Conservation (phyloP, 2,888 invertebrate genomes). For the Acleris cristana region DNA sequence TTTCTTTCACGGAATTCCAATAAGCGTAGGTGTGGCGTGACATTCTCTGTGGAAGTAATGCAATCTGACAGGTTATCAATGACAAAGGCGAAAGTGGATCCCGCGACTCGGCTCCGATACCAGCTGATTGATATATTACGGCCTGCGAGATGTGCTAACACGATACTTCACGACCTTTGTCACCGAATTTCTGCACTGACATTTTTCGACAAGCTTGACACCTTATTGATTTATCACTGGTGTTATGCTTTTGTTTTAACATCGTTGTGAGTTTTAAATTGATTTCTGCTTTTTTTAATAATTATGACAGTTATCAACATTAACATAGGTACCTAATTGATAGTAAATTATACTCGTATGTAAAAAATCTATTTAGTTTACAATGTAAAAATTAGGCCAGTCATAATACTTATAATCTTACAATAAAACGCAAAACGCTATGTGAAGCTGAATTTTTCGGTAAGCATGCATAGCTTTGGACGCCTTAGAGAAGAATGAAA, state of each 20-base stretch:
- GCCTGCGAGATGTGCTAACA: slow-evolving; percentile 33
- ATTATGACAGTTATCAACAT: not conserved
- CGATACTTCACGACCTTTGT: slow-evolving; percentile 28
- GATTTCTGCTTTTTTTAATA: not conserved
- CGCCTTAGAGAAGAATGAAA: no score
- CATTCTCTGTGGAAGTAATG: slow-evolving; percentile 44
- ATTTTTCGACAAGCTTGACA: slow-evolving; percentile 14
- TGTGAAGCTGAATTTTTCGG: no score
- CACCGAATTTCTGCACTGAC: slow-evolving; percentile 22
- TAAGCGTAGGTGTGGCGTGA: slow-evolving; percentile 26
- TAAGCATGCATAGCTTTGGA: no score
- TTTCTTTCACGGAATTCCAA: slow-evolving; percentile 33
- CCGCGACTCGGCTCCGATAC: slow-evolving; percentile 16
- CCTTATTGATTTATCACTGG: slow-evolving; percentile 26
- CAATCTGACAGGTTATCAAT: slow-evolving; percentile 49
- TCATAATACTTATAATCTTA: no score
- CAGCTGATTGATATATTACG: slow-evolving; percentile 41
- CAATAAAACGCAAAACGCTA: no score
- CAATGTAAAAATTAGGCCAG: no score
- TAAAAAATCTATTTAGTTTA: no score
- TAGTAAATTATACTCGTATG: no score
- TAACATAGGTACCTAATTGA: no score
- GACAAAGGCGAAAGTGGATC: slow-evolving; percentile 50
- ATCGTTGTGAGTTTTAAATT: not conserved
- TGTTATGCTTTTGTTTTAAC: slow-evolving; percentile 18